phyloP scores from a whole-genome alignment of 2,888 invertebrate genomes.

The Mythimna ferrago region DNA sequence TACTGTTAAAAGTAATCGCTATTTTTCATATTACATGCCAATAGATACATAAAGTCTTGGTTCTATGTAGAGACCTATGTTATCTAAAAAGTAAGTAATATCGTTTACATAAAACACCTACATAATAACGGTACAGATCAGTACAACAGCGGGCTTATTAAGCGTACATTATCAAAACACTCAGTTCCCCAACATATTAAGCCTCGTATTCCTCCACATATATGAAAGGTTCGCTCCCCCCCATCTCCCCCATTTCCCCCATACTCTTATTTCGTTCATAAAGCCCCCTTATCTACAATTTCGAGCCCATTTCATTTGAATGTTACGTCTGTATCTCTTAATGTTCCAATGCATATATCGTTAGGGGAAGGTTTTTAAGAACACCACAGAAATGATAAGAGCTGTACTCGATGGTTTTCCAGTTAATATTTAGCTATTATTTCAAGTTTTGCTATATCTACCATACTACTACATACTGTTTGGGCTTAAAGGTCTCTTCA shows the following conservation, averaged over 20 bases:
- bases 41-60: not conserved
- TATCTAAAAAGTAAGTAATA: constrained; percentile 31
- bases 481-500: too few relatives aligned
- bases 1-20: not conserved
- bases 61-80: not conserved
- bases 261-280: constrained; percentile 80
- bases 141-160: constrained; percentile 51
- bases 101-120: constrained; percentile 35
- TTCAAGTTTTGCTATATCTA: not conserved
- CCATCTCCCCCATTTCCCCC: constrained; percentile 57
- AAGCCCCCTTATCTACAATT: constrained; percentile 87
- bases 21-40: not conserved
- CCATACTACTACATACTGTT: not conserved
- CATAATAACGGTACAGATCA: constrained; percentile 21
- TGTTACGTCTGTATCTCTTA: constrained; percentile 80
- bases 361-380: constrained; percentile 52
- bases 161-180: constrained; percentile 62
- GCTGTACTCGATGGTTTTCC: not conserved
- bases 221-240: constrained; percentile 54
- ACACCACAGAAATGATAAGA: constrained; percentile 36
- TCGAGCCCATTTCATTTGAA: constrained; percentile 89
- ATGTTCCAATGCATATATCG: constrained; percentile 62
- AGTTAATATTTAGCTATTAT: not conserved
- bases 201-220: constrained; percentile 62
- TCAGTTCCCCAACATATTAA: constrained; percentile 57